Base-by-base conservation (phyloP, 2,797 vertebrate genomes). In the Aulostomus chinensis region DNA sequence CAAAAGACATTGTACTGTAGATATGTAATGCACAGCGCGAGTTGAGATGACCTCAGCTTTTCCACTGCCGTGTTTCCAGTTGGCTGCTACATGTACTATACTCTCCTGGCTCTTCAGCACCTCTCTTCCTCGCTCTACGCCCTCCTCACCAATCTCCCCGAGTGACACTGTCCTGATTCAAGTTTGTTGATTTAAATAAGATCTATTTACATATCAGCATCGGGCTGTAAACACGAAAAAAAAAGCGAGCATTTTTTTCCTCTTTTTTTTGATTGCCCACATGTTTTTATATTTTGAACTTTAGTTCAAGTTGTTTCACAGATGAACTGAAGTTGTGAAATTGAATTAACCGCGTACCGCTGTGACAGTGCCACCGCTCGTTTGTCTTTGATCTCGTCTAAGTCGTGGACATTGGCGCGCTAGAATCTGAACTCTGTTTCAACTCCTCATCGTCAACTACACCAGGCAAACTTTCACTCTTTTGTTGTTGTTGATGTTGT, bases 11-110 rank as follows among this genome's bases (percentile, higher is more conserved):
- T 14, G 51, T 49, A 50, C 80, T 62, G 69, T 57, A 84, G 84
- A 84, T 78, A 76, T 83, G 72, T 71, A 81, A 83, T 63, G 53
- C 40, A 72, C 73, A 83, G 69, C 18, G 48, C 71, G 78, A 72
- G 58, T 58, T 53, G 35, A 21, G 47, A 84, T 83, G 87, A 90
- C 84, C 80, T 86, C 76, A 86, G 81, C 74, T 75, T 86, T 82
- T 86, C 78, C 73, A 63, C 60, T 25, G 73, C 66, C 2, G 33
- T 22, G 58, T 78, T 78, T 73, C 49, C 49, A 69, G 32, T 68
- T 25, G 53, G 30, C 58, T 48, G 47, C 68, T 57, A 14, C 60
- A 68, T 52, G 51, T 35, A 41, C 68, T 50, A 53, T 72, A 49
- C 62, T 77, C 73, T 62, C 78, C 49, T n/a, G n/a, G n/a, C n/a